Evolutionary conservation across 2,797 vertebrate genomes (phyloP), one percentile per base, ranked within the genome.

Genomic region (Cynodonichthys magdalenae): DNA sequence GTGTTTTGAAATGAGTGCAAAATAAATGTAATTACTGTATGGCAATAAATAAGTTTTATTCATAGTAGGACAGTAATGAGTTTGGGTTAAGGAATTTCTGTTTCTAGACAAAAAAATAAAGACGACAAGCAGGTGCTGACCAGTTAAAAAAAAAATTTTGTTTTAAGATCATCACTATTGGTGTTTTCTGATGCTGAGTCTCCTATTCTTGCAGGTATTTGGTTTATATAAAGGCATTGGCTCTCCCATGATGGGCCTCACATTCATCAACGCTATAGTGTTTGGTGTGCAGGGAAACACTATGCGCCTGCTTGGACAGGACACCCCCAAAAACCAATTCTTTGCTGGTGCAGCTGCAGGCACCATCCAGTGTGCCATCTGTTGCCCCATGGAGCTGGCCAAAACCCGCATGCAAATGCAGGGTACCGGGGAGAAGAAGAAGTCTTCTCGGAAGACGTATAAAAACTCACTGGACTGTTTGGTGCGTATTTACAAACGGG

Each of bases 331-430:
- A 20, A 95, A 98, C 92, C 98, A 99, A 90, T 99, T 99, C 80
- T 66, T 97, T 5, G 97, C 98, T 0, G 98, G 98, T 1, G 92
- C 97, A 0, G 95, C 97, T 0, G 96, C 98, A 0, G 98, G 98
- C 0, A 64, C 95, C 69, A 96, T 99, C 77, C 98, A 99, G 89
- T 96, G 94, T 0, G 81, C 97, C 55, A 94, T 99, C 90, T 99
- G 97, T 90, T 99, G 97, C 73, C 98, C 98, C 18, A 97, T 99
- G 96, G 98, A 99, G 76, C 74, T 99, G 87, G 97, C 97, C 19
- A 99, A 99, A 89, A 99, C 98, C 0, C 95, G 97, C 75, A 95
- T 99, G 96, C 98, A 99, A 81, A 92, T 99, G 88, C 98, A 98
- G 84, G 97, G 94, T n/a, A 95, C 94, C 0, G 96, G 98, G 0